phyloP scores from a whole-genome alignment of 2,797 vertebrate genomes.

The Zalophus californianus region DNA sequence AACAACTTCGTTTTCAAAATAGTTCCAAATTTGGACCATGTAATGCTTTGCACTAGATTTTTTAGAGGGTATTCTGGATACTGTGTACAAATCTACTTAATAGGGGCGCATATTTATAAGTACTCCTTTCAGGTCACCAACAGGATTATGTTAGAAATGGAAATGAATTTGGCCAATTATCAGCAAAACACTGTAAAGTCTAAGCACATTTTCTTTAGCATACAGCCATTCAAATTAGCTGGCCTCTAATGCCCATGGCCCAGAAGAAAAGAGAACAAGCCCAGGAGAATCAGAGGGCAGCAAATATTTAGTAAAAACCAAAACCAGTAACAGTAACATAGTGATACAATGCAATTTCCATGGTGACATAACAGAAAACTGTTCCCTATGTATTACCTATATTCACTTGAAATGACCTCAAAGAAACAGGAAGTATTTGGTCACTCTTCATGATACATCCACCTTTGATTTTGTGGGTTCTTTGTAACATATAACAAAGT shows the following conservation, averaged over 20 bases:
- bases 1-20: not conserved
- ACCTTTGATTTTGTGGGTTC: not conserved
- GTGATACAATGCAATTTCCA: not conserved
- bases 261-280: not conserved
- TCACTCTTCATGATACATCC: not conserved
- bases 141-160: not conserved
- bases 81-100: not conserved
- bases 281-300: not conserved
- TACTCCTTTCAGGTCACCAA: not conserved
- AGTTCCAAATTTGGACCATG: not conserved
- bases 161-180: not conserved
- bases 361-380: not conserved
- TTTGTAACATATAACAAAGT: not conserved
- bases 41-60: not conserved
- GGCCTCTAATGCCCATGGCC: not conserved
- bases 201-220: not conserved
- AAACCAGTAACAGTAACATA: not conserved
- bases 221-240: not conserved
- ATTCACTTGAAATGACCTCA: not conserved
- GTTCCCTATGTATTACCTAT: not conserved
- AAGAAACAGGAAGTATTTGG: not conserved
- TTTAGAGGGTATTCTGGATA: not conserved
- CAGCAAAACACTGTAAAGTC: not conserved
- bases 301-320: not conserved
- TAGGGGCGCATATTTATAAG: not conserved